Conservation (phyloP, 1,140 invertebrate genomes). For the Latrodectus geometricus region DNA sequence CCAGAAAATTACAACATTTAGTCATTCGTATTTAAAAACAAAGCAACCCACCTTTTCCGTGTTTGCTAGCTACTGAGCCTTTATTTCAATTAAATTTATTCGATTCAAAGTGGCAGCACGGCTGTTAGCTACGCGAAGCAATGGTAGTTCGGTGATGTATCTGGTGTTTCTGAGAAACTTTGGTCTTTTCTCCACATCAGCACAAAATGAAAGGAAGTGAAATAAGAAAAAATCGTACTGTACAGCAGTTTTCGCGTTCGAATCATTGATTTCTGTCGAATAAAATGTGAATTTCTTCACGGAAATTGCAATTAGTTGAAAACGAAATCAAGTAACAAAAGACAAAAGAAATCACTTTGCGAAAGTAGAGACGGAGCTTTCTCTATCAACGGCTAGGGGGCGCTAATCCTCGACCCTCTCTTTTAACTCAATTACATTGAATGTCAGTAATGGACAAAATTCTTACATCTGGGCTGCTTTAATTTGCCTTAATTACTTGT, state of each 20-base stretch:
- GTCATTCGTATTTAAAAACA: not conserved
- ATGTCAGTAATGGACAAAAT: constrained; percentile 50
- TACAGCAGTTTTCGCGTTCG: constrained; percentile 44
- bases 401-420: constrained; percentile 15
- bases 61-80: constrained; percentile 12
- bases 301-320: constrained; percentile 50
- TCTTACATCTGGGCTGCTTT: constrained; percentile 47
- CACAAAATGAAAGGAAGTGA: constrained; percentile 42
- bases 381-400: constrained; percentile 14
- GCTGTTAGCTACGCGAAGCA: not conserved
- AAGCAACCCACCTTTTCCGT: constrained; percentile 31
- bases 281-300: constrained; percentile 54
- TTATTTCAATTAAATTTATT: constrained; percentile 52
- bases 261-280: constrained; percentile 53
- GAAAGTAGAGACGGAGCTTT: constrained; percentile 16
- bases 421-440: constrained; percentile 48
- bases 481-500: constrained; percentile 56
- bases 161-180: not conserved
- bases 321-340: constrained; percentile 42
- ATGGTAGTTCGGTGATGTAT: not conserved
- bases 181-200: constrained; percentile 19
- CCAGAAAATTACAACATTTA: not conserved
- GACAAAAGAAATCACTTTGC: constrained; percentile 12
- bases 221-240: constrained; percentile 9
- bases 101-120: constrained; percentile 38